Conservation (phyloP, 2,797 vertebrate genomes). For the Pogonophryne albipinna region DNA sequence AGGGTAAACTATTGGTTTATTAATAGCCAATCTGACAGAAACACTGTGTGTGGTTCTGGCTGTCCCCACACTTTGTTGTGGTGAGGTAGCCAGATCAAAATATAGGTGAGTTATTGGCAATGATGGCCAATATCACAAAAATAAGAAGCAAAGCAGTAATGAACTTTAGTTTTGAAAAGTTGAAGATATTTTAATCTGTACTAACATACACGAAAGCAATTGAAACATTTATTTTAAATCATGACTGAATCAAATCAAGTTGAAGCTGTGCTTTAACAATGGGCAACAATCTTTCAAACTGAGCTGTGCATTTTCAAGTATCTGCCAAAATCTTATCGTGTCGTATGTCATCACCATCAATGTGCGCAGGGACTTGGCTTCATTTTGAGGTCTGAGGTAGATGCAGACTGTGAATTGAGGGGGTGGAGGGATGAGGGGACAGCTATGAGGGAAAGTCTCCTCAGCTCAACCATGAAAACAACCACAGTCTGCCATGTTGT, state of each 20-base stretch:
- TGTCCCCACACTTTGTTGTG: constrained; percentile 4
- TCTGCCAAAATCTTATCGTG: constrained; percentile 12
- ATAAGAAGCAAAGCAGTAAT: neutral
- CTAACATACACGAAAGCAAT: neutral
- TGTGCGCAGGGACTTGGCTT: neutral
- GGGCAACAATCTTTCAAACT: constrained; percentile 30
- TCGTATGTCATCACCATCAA: constrained; percentile 6
- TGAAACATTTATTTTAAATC: neutral
- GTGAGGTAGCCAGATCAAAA: no score
- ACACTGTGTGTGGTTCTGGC: neutral
- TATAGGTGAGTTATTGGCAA: neutral
- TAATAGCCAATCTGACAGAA: neutral
- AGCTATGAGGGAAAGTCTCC: constrained; percentile 5
- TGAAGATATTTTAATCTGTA: constrained; percentile 1
- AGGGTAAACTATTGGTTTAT: neutral
- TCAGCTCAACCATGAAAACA: constrained; percentile 16
- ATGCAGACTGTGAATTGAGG: constrained; percentile 33
- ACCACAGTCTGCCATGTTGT: constrained; percentile 58
- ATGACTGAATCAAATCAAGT: constrained; percentile 7
- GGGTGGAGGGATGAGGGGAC: constrained; percentile 43
- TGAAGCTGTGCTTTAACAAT: constrained; percentile 1
- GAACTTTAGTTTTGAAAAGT: constrained; percentile 28
- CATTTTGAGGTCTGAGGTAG: constrained; percentile 11
- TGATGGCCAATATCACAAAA: constrained; percentile 1
- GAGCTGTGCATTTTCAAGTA: constrained; percentile 4